Evolutionary conservation across 2,888 invertebrate species (phyloP).

Genomic region (Chloroclysta siterata): DNA sequence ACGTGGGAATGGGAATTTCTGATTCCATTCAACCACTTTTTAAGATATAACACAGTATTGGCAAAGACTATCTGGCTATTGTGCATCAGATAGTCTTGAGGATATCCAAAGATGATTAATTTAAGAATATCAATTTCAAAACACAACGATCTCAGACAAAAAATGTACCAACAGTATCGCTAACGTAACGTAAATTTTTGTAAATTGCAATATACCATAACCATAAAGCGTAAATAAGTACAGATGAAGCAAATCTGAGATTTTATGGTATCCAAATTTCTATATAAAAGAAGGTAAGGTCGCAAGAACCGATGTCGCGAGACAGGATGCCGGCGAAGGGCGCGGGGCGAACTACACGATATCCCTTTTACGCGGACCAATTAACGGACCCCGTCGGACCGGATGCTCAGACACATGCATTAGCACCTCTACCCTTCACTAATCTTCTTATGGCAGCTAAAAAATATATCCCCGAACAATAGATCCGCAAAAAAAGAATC

Average conservation of each 20-base stretch:
- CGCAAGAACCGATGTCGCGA: slow-evolving; percentile 56
- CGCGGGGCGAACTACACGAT: slow-evolving; percentile 75
- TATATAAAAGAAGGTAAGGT: slow-evolving; percentile 20
- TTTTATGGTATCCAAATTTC: not conserved
- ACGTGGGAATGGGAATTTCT: slow-evolving; percentile 33
- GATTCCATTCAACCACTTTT: slow-evolving; percentile 18
- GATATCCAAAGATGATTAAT: slow-evolving; percentile 33
- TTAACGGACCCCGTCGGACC: slow-evolving; percentile 81
- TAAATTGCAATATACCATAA: not conserved
- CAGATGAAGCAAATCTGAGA: not conserved
- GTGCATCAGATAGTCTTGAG: slow-evolving; percentile 23
- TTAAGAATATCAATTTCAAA: slow-evolving; percentile 26
- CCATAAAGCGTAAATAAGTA: not conserved
- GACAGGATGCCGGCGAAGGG: slow-evolving; percentile 70
- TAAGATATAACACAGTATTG: slow-evolving; percentile 17
- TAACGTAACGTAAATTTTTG: slow-evolving; percentile 25
- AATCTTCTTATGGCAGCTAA: slow-evolving; percentile 73
- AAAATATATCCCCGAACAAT: slow-evolving; percentile 62
- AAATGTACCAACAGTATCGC: slow-evolving; percentile 19
- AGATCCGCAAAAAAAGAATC: slow-evolving; percentile 57
- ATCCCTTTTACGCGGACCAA: slow-evolving; percentile 84
- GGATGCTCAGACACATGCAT: slow-evolving; percentile 79
- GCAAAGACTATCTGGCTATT: too few species aligned
- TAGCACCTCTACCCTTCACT: slow-evolving; percentile 81
- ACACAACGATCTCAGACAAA: slow-evolving; percentile 32